Base-by-base conservation (phyloP, 2,888 invertebrate genomes). In the Euspilapteryx auroguttella region DNA sequence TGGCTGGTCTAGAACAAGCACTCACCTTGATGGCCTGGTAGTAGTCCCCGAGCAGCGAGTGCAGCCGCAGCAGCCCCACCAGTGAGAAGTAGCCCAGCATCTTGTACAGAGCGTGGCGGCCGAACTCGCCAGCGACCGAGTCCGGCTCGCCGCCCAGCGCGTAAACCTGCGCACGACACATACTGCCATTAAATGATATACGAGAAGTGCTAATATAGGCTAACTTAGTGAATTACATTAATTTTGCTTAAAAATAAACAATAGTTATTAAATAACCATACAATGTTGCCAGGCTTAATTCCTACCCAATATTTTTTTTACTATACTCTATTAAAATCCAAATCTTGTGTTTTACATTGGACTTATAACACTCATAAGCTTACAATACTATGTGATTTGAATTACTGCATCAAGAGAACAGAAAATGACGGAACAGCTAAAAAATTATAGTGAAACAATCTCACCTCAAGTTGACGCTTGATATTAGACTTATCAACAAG, bases 21-120 rank as follows among this genome's bases (percentile, higher is more conserved):
- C 14, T 34, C 36, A 78, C 87, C 79, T 95, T 95, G 39, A 97
- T 89, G 8, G 96, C 95, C 63, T 97, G 96, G 59, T 98, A 96
- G 68, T 99, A 99, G 69, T 99, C 99, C 2, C 99, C 98, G 24
- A 98, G 82, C 31, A 99, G 76, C 0, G 97, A 97, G 68, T 99
- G 99, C 12, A 99, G 82, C 30, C 99, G 83, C 36, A 99, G 78
- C 7, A 99, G 80, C 2, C 98, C 99, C 28, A 99, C 94, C 15
- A 99, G 80, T 21, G 96, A 94, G 76, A 98, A 99, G 64, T 99
- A 99, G 0, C 99, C 99, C 55, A 99, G 79, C 95, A 98, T 99
- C 79, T 98, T 99, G 78, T 99, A 99, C 24, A 99, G 81, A 0
- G 94, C 90, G 53, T 94, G 92, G 31, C 91, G 86, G 0, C 98